Base-by-base conservation (phyloP, 2,888 invertebrate species). In the Hyppa rectilinea region DNA sequence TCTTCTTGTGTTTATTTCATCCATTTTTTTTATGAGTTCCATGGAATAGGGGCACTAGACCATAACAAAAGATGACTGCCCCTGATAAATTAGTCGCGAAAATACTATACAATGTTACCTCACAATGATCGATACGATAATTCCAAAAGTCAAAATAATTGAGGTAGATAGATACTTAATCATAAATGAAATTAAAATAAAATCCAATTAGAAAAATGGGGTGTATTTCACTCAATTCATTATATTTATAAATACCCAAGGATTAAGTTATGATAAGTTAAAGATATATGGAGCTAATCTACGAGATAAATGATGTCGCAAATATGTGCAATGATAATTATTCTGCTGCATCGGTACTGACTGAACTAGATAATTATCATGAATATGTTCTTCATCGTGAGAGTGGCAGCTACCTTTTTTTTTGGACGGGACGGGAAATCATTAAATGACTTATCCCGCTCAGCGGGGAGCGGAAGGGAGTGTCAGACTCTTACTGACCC, bases 211-310 rank as follows among this genome's bases (percentile, higher is more conserved):
- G 17, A 10, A 23, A 34, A 23, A 34, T 55, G 34, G 9, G 4
- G 67, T 47, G 7, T 29, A 26, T 23, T n/a, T 29, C 52, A 53
- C 20, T 14, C 20, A 71, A 53, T 14, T 53, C 14, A 17, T 47
- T 66, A 66, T 23, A 53, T n/a, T n/a, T n/a, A n/a, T 29, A 71
- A 43, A 12, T 45, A 20, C 23, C n/a, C 29, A 53, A 29, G 7
- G 14, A 70, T 36, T n/a, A 23, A 43, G 26, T 71, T 71, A 43
- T 20, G 29, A 71, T 71, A 68, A 29, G 17, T 43, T 20, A 36
- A 45, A 38, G 38, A 73, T 68, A 40, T 14, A 45, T 2, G 5
- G 9, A 17, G 9, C 17, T 49, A 40, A 71, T 71, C 53, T 23
- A 45, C 29, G 23, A 50, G 49, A 49, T 73, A 34, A 73, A 17